phyloP scores from a whole-genome alignment of 2,797 vertebrate genomes.

The Acropternis orthonyx region DNA sequence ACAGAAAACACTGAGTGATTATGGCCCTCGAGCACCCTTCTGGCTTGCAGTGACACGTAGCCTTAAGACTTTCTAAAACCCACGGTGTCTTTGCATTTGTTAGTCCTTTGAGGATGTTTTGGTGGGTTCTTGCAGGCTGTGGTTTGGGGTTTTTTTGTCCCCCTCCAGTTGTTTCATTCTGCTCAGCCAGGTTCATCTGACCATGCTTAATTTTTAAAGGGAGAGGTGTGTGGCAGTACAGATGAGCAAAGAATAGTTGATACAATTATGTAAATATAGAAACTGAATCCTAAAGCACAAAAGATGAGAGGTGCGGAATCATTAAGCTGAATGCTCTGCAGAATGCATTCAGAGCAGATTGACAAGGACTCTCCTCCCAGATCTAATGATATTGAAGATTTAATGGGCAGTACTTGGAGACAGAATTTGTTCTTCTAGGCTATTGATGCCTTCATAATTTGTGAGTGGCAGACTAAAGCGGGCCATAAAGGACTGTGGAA shows the following conservation, averaged over 20 bases:
- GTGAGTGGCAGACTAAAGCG: constrained; percentile 6
- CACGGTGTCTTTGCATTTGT: not conserved
- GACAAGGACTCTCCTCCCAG: constrained; percentile 2
- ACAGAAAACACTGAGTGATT: not conserved
- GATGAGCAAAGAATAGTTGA: not conserved
- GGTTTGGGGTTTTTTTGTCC: not conserved
- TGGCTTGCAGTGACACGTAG: not conserved
- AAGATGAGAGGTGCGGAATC: not conserved
- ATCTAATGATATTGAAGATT: not conserved
- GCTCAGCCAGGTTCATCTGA: not conserved
- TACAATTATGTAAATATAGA: not conserved
- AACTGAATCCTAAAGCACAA: not conserved
- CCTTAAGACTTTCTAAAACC: not conserved
- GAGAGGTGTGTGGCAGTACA: not conserved
- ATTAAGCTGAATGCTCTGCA: not conserved
- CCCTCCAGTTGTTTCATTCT: not conserved
- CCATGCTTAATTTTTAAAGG: not conserved
- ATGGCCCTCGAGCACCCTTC: not conserved
- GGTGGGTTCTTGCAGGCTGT: not conserved
- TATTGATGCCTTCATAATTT: constrained; percentile 20
- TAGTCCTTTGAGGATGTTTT: not conserved
- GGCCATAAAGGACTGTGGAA: not conserved
- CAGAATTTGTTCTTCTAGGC: constrained; percentile 20
- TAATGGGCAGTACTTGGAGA: constrained; percentile 16
- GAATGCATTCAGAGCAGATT: not conserved